phyloP scores from a whole-genome alignment of 1,140 invertebrate genomes.

The Solen grandis region DNA sequence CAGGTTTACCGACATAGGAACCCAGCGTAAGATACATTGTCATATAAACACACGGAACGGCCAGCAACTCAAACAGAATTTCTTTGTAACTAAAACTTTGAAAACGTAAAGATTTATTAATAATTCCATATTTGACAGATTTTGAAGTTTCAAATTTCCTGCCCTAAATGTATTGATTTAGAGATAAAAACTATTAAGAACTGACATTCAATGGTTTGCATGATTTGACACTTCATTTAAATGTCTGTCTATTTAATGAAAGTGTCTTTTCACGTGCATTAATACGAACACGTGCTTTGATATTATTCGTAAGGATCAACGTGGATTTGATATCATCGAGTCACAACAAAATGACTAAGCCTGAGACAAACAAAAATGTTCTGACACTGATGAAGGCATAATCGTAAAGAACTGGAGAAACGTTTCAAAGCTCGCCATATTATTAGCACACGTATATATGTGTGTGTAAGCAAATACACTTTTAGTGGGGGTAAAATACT shows the following conservation, averaged over 20 bases:
- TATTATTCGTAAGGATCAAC: neutral
- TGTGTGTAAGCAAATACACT: too few relatives aligned
- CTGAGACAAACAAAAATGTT: neutral
- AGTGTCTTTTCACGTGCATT: neutral
- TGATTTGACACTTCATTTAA: conserved; percentile 32
- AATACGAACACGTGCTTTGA: neutral
- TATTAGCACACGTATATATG: too few relatives aligned
- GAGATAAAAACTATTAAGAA: conserved; percentile 52
- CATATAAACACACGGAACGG: conserved; percentile 45
- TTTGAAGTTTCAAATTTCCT: conserved; percentile 60
- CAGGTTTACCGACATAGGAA: conserved; percentile 26
- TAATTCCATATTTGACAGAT: conserved; percentile 58
- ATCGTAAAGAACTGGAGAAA: too few relatives aligned
- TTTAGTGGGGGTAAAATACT: too few relatives aligned
- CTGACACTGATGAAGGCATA: too few relatives aligned
- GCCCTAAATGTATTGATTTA: conserved; percentile 55
- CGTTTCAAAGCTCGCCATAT: too few relatives aligned
- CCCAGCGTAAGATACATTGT: conserved; percentile 41
- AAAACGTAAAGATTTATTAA: conserved; percentile 50
- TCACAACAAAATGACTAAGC: neutral
- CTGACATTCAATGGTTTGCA: conserved; percentile 38
- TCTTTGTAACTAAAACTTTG: conserved; percentile 47
- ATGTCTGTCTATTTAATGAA: neutral
- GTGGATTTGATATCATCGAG: neutral
- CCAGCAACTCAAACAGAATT: conserved; percentile 35